Evolutionary conservation across 37 sponge, comb jelly and placozoan genomes (phyloP), one percentile per base, ranked within the genome.

Genomic region (Agelas oroides): DNA sequence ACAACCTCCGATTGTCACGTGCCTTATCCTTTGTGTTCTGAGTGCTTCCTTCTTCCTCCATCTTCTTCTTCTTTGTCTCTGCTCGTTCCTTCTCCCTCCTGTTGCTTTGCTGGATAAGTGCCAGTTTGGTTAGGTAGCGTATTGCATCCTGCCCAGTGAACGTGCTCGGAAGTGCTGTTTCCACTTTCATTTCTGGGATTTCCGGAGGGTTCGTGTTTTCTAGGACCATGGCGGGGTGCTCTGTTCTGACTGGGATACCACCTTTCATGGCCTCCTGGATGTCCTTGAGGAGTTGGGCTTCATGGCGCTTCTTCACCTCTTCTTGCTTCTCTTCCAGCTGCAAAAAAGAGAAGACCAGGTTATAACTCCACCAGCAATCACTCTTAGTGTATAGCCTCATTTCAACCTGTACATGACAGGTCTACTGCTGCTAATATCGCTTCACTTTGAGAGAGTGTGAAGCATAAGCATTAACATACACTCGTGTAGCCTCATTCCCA

Each of bases 111-210:
- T 38, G 37, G 34, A 63, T 20, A 18, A 83, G 52, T 0, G 79
- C 53, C 31, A 83, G 72, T 36, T 71, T 76, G 1, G 73, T 78
- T 30, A 89, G 61, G 62, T 83, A 89, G 20, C 63, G 33, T 16
- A 89, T 32, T 13, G 89, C 84, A 20, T 83, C 65, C 23, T 83
- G 74, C 14, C 84, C 84, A 0, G 79, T 86, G 61, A 56, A 76
- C 14, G 38, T 40, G 2, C 40, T 57, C 15, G 76, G 35, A 0
- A 69, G 18, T 19, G 38, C 15, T 56, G 71, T 53, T 21, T 37
- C 52, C 62, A 71, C 63, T 60, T 55, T 72, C 53, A 71, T 12
- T 24, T 82, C 83, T 0, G 73, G 73, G 73, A 82, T 60, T 30
- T 82, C 72, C 5, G 81, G 81, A 20, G 70, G 69, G 5, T 80